Evolutionary conservation across 2,888 invertebrate species (phyloP).

Genomic region (Hypercompe scribonia): DNA sequence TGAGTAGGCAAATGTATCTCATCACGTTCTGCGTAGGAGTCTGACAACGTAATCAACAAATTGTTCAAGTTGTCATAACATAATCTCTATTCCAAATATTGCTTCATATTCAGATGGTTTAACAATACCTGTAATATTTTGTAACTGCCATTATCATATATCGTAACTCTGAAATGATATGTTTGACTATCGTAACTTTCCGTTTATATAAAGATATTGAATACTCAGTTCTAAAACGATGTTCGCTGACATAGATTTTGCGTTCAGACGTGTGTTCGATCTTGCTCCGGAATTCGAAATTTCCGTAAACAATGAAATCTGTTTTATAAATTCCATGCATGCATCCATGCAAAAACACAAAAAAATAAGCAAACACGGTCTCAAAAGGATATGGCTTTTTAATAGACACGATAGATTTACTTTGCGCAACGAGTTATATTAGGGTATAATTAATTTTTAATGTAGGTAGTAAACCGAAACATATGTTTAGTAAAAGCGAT

Average conservation of each 20-base stretch:
- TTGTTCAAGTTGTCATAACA: conserved; percentile 17
- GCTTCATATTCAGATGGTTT: background rate
- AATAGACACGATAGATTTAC: background rate
- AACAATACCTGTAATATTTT: conserved; percentile 7
- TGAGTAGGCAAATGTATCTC: conserved; percentile 1
- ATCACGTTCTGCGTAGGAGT: conserved; percentile 8
- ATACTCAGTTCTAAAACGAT: conserved; percentile 14
- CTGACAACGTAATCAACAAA: conserved; percentile 14
- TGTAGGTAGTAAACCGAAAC: background rate
- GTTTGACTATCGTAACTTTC: conserved; percentile 1
- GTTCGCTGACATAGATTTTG: conserved; percentile 27
- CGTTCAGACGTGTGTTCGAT: conserved; percentile 11
- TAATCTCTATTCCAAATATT: conserved; percentile 9
- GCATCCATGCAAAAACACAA: too few relatives aligned
- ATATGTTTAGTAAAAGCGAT: background rate
- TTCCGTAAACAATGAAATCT: conserved; percentile 31
- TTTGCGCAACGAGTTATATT: background rate
- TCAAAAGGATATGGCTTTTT: background rate
- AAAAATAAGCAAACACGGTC: conserved; percentile 6
- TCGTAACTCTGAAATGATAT: conserved; percentile 1
- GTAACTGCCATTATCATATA: conserved; percentile 2
- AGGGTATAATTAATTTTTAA: background rate
- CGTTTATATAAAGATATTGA: conserved; percentile 1
- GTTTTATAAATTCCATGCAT: conserved; percentile 25
- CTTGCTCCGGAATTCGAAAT: conserved; percentile 25